phyloP scores from a whole-genome alignment of 2,888 invertebrate genomes.

The Steinernema scapterisci region DNA sequence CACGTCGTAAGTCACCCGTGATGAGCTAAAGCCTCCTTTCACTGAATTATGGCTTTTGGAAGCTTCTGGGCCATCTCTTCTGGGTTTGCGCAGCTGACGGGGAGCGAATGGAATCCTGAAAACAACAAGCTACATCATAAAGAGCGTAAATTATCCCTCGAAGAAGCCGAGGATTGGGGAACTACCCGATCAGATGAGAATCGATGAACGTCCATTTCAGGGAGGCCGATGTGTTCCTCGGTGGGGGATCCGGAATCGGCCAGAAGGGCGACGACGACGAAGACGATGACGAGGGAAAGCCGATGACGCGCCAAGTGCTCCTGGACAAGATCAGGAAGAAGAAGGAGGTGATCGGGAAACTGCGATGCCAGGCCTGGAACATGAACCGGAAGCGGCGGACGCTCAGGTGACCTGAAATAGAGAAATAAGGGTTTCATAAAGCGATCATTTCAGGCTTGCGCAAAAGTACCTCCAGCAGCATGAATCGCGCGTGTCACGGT shows the following conservation, averaged over 20 bases:
- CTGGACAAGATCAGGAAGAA: constrained; percentile 68
- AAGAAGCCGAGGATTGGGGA: constrained; percentile 5
- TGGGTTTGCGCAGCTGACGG: background rate
- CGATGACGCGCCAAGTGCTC: constrained; percentile 65
- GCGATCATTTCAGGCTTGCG: constrained; percentile 64
- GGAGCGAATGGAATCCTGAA: background rate
- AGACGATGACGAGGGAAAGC: constrained; percentile 63
- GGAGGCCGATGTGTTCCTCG: constrained; percentile 61
- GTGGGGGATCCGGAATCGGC: constrained; percentile 44
- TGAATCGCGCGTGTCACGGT: constrained; percentile 67
- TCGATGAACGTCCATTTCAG: constrained; percentile 47
- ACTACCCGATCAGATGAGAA: background rate
- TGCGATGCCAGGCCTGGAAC: constrained; percentile 68
- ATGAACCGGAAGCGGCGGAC: constrained; percentile 69
- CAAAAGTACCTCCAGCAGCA: constrained; percentile 68
- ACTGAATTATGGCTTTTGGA: background rate
- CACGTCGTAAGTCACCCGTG: background rate
- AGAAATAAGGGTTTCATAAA: background rate
- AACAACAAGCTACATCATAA: background rate
- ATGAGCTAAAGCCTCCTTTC: background rate
- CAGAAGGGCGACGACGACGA: constrained; percentile 62
- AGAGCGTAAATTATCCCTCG: constrained; percentile 1
- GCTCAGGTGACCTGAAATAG: constrained; percentile 47
- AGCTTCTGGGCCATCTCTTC: background rate
- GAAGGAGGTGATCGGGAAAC: constrained; percentile 69